Base-by-base conservation (phyloP, 2,113 vertebrate species). In the Sinocyclocheilus rhinocerous region DNA sequence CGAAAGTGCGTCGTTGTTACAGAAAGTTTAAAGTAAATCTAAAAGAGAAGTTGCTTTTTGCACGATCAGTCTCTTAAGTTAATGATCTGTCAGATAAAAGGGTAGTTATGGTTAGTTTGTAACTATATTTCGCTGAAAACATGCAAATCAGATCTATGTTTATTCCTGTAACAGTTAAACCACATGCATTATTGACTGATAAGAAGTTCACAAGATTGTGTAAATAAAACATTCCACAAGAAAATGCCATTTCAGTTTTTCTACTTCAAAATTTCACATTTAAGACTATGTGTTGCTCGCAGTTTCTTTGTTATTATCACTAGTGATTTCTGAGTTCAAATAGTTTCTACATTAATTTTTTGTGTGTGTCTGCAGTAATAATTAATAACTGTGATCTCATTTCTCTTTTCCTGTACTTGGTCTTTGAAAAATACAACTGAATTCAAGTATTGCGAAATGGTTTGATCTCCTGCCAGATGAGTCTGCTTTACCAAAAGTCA, bases 391-490 rank as follows among this genome's bases (percentile, higher is more conserved):
- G 11, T 12, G 39, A 50, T 76, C 42, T 50, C 73, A 76, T 50
- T 81, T 81, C 8, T 48, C 39, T 18, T 81, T 29, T 65, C 39
- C 3, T 6, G 7, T 29, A 65, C 79, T 65, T 45, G 79, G 39
- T 26, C 8, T 81, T 16, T 26, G 5, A 81, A 45, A 45, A 8
- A 48, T 18, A 20, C n/a, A 65, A 48, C 57, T 75, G 42, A 75
- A 48, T 75, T 75, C 22, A 75, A 24, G 72, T 75, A 39, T 42
- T 80, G 77, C 2, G 22, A 63, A 80, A 63, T 48, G 39, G n/a
- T 67, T 81, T 65, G 57, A 81, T 11, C 59, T 65, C 33, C 22
- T 29, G 57, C 57, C 36, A 81, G 39, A 48, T 55, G 24, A 50
- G 1, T 65, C 63, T 20, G 13, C 22, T 75, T 75, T 75, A 48